These are phyloP conservation scores for Aleiodes alternator DNA, from an alignment of 2,888 invertebrate species.

Conservation along the genomic window DNA sequence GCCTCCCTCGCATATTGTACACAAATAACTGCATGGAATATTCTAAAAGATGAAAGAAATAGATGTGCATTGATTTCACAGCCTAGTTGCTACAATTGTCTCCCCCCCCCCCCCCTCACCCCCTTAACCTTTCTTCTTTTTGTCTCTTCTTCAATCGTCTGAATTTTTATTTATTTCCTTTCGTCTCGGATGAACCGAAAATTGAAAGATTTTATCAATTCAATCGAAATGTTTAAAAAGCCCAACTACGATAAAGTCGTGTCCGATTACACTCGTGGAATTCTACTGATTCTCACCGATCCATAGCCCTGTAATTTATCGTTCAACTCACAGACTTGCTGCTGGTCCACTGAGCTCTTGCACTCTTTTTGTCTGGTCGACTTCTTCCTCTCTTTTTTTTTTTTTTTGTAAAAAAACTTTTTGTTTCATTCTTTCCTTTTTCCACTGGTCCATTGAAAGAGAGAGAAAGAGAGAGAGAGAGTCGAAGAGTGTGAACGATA, in stretches of 20 bases:
- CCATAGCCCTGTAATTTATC: conserved; percentile 17
- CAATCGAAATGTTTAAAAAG: conserved; percentile 16
- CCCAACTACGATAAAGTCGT: conserved; percentile 25
- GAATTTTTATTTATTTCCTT: too few species aligned
- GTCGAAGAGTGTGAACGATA: conserved; percentile 49
- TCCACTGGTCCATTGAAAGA: conserved; percentile 22
- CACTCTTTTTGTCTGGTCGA: neutral
- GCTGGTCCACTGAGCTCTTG: conserved; percentile 1
- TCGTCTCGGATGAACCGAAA: neutral
- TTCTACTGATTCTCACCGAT: conserved; percentile 28
- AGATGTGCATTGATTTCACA: too few species aligned
- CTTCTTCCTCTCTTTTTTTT: conserved; percentile 1
- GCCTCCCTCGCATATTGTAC: too few species aligned
- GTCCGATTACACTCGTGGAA: conserved; percentile 29
- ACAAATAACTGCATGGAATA: too few species aligned
- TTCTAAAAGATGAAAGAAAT: too few species aligned
- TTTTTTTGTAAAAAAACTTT: conserved; percentile 19
- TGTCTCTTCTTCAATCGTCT: too few species aligned
- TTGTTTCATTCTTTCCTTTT: conserved; percentile 28
- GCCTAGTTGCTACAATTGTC: too few species aligned
- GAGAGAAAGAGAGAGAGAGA: conserved; percentile 23
- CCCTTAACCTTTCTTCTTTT: too few species aligned
- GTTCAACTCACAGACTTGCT: conserved; percentile 16
- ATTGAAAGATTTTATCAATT: conserved; percentile 29
- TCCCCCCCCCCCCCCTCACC: too few species aligned